phyloP scores from a whole-genome alignment of 2,113 vertebrate species.

The Triplophysa dalaica region DNA sequence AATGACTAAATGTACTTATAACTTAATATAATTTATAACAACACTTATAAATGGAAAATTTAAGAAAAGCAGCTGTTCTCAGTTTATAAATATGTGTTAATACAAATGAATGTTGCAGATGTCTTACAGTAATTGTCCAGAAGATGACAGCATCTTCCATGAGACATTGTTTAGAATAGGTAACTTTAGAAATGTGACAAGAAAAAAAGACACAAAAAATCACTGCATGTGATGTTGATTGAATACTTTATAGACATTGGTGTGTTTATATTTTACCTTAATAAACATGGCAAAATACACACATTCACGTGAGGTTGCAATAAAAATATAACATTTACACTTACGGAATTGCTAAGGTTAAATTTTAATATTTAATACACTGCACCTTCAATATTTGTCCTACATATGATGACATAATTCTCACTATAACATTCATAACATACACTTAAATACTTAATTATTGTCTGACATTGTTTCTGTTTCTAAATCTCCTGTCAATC shows the following conservation, averaged over 20 bases:
- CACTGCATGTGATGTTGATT: too few relatives aligned
- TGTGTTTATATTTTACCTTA: too few relatives aligned
- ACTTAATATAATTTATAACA: too few relatives aligned
- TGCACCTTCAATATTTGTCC: not conserved
- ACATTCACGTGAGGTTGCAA: not conserved
- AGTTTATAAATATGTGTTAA: too few relatives aligned
- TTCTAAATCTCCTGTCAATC: not conserved
- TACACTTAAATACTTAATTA: not conserved
- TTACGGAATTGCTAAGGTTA: not conserved
- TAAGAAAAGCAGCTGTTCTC: too few relatives aligned
- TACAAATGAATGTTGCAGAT: not conserved
- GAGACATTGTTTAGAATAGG: not conserved
- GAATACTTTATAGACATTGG: not conserved
- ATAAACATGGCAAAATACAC: not conserved
- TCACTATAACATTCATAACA: not conserved
- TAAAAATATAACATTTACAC: not conserved
- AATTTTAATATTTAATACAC: not conserved
- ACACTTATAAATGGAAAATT: too few relatives aligned
- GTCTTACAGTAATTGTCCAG: not conserved
- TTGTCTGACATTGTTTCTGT: not conserved
- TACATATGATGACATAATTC: not conserved
- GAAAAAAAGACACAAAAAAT: too few relatives aligned
- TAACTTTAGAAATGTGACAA: not conserved
- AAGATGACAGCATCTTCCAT: not conserved
- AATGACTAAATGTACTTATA: too few relatives aligned